Conservation (phyloP, 2,888 invertebrate genomes). For the Cantharis flavilabris region DNA sequence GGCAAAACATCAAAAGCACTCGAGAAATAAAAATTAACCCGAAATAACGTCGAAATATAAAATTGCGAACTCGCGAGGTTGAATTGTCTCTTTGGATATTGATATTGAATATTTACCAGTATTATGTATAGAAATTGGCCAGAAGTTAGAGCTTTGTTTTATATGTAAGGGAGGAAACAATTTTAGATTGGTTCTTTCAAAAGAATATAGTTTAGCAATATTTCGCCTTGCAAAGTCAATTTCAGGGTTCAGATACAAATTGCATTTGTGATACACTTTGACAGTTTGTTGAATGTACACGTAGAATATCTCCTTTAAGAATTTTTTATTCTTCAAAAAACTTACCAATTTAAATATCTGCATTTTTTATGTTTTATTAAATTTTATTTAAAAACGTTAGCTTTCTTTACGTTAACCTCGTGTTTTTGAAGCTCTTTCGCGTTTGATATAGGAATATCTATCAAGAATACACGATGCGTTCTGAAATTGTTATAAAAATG, state of each 20-base stretch:
- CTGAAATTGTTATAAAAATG: neutral
- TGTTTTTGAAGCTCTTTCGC: neutral
- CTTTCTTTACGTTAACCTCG: neutral
- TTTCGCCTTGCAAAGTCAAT: slow-evolving; percentile 48
- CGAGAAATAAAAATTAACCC: neutral
- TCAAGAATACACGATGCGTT: neutral
- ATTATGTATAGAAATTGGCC: slow-evolving; percentile 43
- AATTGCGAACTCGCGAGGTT: neutral
- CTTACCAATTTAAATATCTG: neutral
- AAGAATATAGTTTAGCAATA: slow-evolving; percentile 49
- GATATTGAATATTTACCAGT: slow-evolving; percentile 43
- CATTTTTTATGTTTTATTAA: neutral
- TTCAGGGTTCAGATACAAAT: slow-evolving; percentile 48
- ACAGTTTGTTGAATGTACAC: slow-evolving; percentile 42
- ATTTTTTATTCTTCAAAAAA: slow-evolving; percentile 7
- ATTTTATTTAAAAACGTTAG: neutral
- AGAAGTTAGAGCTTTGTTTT: slow-evolving; percentile 44
- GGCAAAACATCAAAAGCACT: neutral
- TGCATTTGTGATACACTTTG: slow-evolving; percentile 50
- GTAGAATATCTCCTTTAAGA: slow-evolving; percentile 19
- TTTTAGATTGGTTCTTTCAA: slow-evolving; percentile 47
- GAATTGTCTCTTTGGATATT: slow-evolving; percentile 18
- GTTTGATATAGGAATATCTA: neutral
- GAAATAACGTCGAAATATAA: neutral
- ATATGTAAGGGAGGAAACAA: slow-evolving; percentile 43